phyloP scores from a whole-genome alignment of 2,113 vertebrate genomes.

The Xyliphius kryptos region DNA sequence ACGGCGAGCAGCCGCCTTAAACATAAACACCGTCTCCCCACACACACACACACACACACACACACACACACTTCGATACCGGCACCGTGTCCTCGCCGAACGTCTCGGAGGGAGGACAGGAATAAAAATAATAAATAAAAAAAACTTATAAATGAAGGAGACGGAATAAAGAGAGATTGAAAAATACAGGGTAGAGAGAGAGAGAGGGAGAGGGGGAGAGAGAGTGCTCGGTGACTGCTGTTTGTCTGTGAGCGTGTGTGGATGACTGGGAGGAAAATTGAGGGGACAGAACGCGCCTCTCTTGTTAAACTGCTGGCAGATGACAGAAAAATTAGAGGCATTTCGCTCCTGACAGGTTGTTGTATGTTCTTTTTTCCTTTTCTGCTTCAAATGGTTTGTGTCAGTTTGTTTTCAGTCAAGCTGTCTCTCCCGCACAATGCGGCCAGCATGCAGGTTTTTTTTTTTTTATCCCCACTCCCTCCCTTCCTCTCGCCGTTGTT shows the following conservation, averaged over 20 bases:
- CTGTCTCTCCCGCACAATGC: slow-evolving; percentile 61
- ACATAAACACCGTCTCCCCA: slow-evolving; percentile 29
- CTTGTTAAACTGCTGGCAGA: slow-evolving; percentile 73
- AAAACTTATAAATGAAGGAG: background rate
- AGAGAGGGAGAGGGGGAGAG: slow-evolving; percentile 22
- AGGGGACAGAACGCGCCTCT: slow-evolving; percentile 60
- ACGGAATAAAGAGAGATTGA: slow-evolving; percentile 14
- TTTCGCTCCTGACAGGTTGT: slow-evolving; percentile 71
- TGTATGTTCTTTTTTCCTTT: slow-evolving; percentile 49
- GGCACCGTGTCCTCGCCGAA: too few relatives aligned
- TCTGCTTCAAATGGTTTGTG: slow-evolving; percentile 70
- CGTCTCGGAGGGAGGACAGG: too few relatives aligned
- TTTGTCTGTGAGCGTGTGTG: slow-evolving; percentile 35
- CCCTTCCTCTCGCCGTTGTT: slow-evolving; percentile 20
- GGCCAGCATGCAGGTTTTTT: slow-evolving; percentile 35
- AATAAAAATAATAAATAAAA: too few relatives aligned
- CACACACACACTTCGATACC: slow-evolving; percentile 3
- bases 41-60: slow-evolving; percentile 31
- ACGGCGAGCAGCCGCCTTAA: slow-evolving; percentile 12
- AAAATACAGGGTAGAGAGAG: slow-evolving; percentile 18
- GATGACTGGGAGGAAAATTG: slow-evolving; percentile 55
- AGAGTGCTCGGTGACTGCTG: slow-evolving; percentile 33
- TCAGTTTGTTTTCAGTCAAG: slow-evolving; percentile 71
- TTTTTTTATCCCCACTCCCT: background rate
- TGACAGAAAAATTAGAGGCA: slow-evolving; percentile 78